Evolutionary conservation across 2,113 vertebrate genomes (phyloP).

Genomic region (Phylloscopus trochilus): DNA sequence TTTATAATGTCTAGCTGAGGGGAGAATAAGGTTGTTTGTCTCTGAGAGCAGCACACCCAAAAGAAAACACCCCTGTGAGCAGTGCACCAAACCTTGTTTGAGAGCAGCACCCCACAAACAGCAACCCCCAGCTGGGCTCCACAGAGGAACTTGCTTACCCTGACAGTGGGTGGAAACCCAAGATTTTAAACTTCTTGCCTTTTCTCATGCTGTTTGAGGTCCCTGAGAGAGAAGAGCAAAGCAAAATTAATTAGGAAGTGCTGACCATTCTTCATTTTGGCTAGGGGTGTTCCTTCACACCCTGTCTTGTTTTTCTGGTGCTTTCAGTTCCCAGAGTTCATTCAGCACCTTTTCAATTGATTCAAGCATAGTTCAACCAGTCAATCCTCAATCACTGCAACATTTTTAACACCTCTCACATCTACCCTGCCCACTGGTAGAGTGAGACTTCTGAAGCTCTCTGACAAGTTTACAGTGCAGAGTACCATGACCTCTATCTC

Average conservation of each 20-base stretch:
- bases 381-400: background rate
- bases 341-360: background rate
- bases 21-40: background rate
- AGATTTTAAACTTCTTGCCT: background rate
- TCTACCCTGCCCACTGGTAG: background rate
- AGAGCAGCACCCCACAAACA: background rate
- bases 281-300: background rate
- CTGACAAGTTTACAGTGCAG: background rate
- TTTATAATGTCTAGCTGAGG: too few species aligned
- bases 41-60: background rate
- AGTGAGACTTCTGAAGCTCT: background rate
- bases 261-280: background rate
- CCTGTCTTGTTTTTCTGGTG: background rate
- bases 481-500: background rate
- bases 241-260: background rate
- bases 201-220: background rate
- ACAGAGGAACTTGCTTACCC: background rate
- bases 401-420: background rate
- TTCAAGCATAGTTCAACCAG: background rate
- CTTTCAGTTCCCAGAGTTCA: background rate
- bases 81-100: background rate
- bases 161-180: background rate
- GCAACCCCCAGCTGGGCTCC: background rate
- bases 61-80: background rate
- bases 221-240: background rate